Percentiles rank a stretch among this genome's conserved stretches.
These are phyloP conservation scores for Diceros bicornis DNA, from an alignment of 2,797 vertebrate species.

Conservation along the genomic window DNA sequence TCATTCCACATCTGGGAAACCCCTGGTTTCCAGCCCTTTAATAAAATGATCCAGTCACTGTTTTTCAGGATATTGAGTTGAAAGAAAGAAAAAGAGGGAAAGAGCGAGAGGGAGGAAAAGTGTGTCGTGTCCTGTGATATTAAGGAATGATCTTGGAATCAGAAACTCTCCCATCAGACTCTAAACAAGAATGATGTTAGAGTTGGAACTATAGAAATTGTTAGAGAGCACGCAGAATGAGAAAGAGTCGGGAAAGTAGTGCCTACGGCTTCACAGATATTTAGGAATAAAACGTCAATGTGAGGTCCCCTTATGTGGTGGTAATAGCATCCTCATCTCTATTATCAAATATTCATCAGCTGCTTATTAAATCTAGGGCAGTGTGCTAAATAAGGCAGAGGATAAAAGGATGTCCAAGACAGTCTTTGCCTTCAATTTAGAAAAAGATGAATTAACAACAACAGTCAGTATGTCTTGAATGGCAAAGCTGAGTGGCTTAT, in stretches of 20 bases:
- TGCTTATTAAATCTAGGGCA: slow-evolving; percentile 55
- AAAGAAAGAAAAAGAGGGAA: not conserved
- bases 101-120: not conserved
- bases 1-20: not conserved
- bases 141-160: not conserved
- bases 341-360: slow-evolving; percentile 56
- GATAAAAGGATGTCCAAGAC: not conserved
- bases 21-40: not conserved
- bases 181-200: not conserved
- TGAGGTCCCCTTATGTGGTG: not conserved
- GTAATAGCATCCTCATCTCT: not conserved
- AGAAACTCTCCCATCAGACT: not conserved
- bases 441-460: not conserved
- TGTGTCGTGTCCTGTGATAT: not conserved
- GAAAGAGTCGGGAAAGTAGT: not conserved
- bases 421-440: not conserved
- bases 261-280: not conserved
- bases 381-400: not conserved
- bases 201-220: not conserved
- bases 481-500: not conserved
- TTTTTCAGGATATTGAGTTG: not conserved
- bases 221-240: not conserved
- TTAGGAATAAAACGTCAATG: not conserved
- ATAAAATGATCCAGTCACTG: not conserved
- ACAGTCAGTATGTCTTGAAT: not conserved